Evolutionary conservation across 2,888 invertebrate genomes (phyloP), one percentile per base, ranked within the genome.

Genomic region (Tetramorium bicarinatum): DNA sequence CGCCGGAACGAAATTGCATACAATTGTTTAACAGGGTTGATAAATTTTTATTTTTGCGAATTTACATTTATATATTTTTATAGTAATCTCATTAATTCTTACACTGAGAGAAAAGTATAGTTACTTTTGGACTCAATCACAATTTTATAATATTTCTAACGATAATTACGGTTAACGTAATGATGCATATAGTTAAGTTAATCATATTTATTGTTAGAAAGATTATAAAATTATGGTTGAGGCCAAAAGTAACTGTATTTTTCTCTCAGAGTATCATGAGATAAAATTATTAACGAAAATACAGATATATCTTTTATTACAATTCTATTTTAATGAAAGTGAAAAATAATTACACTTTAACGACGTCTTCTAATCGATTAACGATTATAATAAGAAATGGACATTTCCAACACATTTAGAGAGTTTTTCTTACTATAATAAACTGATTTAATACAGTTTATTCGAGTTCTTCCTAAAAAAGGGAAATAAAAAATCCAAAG

Each of bases 381-480:
- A 62, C 2, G 15, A 25, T 25, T 47, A 44, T 38, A 25, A 25
- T 44, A 44, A 25, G n/a, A 64, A 67, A 47, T 18, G 6, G 49
- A 49, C 9, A 52, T 15, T 38, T 64, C 18, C n/a, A 1, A 21
- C 13, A 9, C 29, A 15, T 38, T 54, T 71, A 13, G 21, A 21
- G 3, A 41, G 8, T 44, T 74, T 13, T 47, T 25, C 41, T 44
- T 11, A 7, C 18, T 18, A 11, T 25, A n/a, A 52, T 13, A n/a
- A 76, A 76, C 34, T 54, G 52, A 61, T 72, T 66, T 76, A 38
- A 52, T 67, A 6, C 29, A 38, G 29, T 67, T 67, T n/a, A 54
- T 54, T 54, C 7, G 52, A 54, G 67, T 15, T 15, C 4, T 25
- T 13, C 7, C 13, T 25, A 41, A 67, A 9, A 44, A 66, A n/a